A percentile compares a stretch with the other conserved stretches of the same genome.
These are phyloP conservation scores for Sinocyclocheilus maitianheensis DNA, from an alignment of 2,113 vertebrate genomes.

Conservation along the genomic window DNA sequence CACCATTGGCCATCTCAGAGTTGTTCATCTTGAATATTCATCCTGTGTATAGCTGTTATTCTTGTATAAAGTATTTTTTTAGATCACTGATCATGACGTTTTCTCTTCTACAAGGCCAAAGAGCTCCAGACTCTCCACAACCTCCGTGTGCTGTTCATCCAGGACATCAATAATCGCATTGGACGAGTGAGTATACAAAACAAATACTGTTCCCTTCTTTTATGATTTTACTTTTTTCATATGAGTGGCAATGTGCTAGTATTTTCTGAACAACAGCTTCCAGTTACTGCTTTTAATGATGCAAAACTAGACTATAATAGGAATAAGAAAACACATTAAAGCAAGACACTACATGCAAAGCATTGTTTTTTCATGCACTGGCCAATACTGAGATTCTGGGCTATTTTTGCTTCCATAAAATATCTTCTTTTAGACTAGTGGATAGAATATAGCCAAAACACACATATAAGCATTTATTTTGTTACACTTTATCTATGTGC, in stretches of 20 bases:
- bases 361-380: no score
- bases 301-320: background rate
- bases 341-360: background rate
- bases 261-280: background rate
- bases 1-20: no score
- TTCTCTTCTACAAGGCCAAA: constrained; percentile 78
- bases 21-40: background rate
- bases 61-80: background rate
- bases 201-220: background rate
- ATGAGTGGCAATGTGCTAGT: background rate
- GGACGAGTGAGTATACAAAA: constrained; percentile 80
- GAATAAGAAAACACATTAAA: background rate
- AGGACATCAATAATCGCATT: constrained; percentile 87
- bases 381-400: no score
- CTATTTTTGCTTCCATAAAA: background rate
- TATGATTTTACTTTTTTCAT: background rate
- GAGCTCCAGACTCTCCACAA: constrained; percentile 92
- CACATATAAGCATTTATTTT: background rate
- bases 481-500: background rate
- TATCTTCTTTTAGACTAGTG: no score
- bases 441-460: background rate
- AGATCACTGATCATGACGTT: background rate
- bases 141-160: constrained; percentile 89
- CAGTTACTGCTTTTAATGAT: background rate
- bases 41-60: background rate